Percentiles rank a stretch among this genome's conserved stretches.
Evolutionary conservation across 2,797 vertebrate species (phyloP).

Genomic region (Telmatherina bonti): DNA sequence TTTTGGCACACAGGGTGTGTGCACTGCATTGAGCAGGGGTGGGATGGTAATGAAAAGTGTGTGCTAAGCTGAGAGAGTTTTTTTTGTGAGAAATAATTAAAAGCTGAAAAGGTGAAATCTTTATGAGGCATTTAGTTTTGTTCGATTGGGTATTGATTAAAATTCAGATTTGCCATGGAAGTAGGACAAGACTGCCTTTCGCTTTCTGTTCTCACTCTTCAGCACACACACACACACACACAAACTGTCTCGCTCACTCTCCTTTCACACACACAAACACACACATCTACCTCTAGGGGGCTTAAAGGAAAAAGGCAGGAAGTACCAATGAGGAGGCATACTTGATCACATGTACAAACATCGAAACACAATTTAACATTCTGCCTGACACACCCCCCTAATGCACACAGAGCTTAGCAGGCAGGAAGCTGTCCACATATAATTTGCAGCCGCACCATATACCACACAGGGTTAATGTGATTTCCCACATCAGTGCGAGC

Average conservation of each 20-base stretch:
- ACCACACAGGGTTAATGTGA: conserved; percentile 59
- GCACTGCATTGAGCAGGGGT: conserved; percentile 47
- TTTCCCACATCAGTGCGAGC: conserved; percentile 60
- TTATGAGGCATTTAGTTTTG: conserved; percentile 17
- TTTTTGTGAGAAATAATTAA: conserved; percentile 16
- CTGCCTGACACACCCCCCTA: conserved; percentile 80
- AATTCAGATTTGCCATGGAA: conserved; percentile 36
- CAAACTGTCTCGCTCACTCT: conserved; percentile 14
- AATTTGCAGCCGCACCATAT: conserved; percentile 48
- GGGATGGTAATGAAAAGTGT: conserved; percentile 64
- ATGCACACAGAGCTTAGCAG: conserved; percentile 52
- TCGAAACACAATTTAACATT: conserved; percentile 81
- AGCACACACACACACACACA: conserved; percentile 13
- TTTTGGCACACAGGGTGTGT: conserved; percentile 55
- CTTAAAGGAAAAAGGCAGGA: conserved; percentile 66
- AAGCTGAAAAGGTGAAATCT: conserved; percentile 10
- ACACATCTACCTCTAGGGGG: conserved; percentile 72
- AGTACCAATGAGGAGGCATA: conserved; percentile 77
- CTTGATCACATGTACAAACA: conserved; percentile 84
- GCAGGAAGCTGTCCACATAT: conserved; percentile 39
- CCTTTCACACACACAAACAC: conserved; percentile 23
- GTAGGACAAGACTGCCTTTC: conserved; percentile 44
- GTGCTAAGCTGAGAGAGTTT: conserved; percentile 16
- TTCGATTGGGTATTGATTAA: conserved; percentile 21
- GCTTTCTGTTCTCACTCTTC: conserved; percentile 53